Evolutionary conservation across 2,888 invertebrate species (phyloP), one percentile per base, ranked within the genome.

Genomic region (Drosophila trichaetosa): DNA sequence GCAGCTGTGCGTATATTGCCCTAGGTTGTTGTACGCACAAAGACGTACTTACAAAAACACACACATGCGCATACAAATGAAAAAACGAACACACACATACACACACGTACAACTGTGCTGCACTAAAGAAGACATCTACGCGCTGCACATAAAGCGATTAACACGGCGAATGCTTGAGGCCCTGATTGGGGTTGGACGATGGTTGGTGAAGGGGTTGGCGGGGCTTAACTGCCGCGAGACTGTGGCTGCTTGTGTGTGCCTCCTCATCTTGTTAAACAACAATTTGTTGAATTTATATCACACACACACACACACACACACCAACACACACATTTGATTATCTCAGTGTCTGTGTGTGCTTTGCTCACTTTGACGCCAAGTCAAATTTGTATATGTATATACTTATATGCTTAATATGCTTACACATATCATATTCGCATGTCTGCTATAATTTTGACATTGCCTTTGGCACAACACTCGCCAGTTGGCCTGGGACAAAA

Each of bases 1-100:
- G 90, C 87, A 87, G 86, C 89, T 88, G 89, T 85, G 87, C 89
- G 87, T 85, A 89, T 87, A 83, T 83, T 86, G 90, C 87, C 90
- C 72, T 76, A 82, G 89, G 90, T 76, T 82, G 79, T 83, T 74
- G 67, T 83, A 69, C 83, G 56, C 67, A 82, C 73, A 79, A 69
- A 81, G 57, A 65, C 40, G 51, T 27, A 62, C 56, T 62, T 61
- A 60, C 48, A 46, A 27, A 57, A 31, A 69, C 40, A 58, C 36
- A 51, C 54, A 57, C 21, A 42, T 5, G 4, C n/a, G 21, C 40
- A 46, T 16, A 46, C n/a, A 46, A 46, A 46, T 27, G 33, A 46
- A 46, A 46, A 24, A 46, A 46, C 4, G 46, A 36, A 16, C 13
- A 16, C 0, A 7, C 31, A 34, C 29, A 42, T 3, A 27, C 56